Base-by-base conservation (phyloP, 2,113 vertebrate species). In the Indicator indicator region DNA sequence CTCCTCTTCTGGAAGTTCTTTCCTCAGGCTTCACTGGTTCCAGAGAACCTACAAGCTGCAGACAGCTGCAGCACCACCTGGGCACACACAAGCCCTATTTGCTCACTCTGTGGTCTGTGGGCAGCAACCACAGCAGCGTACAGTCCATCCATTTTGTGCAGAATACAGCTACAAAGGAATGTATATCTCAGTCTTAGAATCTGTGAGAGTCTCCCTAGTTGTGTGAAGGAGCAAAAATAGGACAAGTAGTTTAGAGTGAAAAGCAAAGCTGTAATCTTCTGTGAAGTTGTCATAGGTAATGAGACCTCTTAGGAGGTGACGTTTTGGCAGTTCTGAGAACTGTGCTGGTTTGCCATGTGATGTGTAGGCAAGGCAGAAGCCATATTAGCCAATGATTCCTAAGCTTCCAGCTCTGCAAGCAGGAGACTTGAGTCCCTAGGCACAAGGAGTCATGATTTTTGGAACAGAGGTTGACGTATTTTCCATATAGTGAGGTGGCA, bases 371-470 rank as follows among this genome's bases (percentile, higher is more conserved):
- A 72, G 52, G n/a, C 28, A 50, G 40, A 77, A 32, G 9, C 14
- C 1, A 1, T 44, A 15, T 14, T 44, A 70, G 33, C 24, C 28
- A 55, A 48, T 9, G 13, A 42, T 83, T 72, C 28, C 30, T 30
- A n/a, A 78, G 11, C 9, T 48, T 91, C 15, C 21, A 38, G 1
- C 38, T 54, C 23, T 78, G 12, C 42, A 63, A 28, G 24, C 15
- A 71, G 46, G 6, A 78, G 3, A 26, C 28, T 77, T 0, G 0
- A 54, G 36, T 76, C 11, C 8, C 12, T 54, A 42, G 36, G 16
- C 16, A 42, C 5, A 46, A 17, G 6, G 38, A 80, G 20, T 36
- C 11, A 36, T 56, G 17, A 11, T 56, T 64, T 95, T 72, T 52
- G 21, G 60, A 91, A 79, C 4, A 1, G 32, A 58, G 6, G 3